Conservation (phyloP, 2,113 vertebrate species). For the Ovis canadensis region DNA sequence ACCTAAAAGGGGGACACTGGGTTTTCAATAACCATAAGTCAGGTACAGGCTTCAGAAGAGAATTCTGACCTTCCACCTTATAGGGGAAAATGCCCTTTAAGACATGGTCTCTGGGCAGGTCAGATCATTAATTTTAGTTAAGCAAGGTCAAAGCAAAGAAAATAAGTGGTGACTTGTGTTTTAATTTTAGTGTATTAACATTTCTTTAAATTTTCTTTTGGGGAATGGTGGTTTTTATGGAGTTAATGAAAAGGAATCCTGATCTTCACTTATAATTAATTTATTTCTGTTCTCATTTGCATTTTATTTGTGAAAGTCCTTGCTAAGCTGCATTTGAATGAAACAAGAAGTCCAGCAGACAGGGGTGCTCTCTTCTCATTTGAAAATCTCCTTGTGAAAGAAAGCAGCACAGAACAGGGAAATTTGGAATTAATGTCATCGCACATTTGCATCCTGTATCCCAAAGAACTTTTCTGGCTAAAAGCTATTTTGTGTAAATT, state of each 20-base stretch:
- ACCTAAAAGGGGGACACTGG: not conserved
- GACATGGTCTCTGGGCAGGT: not conserved
- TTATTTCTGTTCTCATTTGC: conserved; percentile 41
- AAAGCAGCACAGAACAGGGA: not conserved
- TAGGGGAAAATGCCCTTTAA: not conserved
- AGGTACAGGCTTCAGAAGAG: not conserved
- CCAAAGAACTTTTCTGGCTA: not conserved
- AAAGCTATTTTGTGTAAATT: not conserved
- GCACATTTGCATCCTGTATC: not conserved
- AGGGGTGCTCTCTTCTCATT: not conserved
- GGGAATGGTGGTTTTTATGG: not conserved
- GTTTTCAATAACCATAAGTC: not conserved
- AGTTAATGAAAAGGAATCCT: conserved; percentile 22
- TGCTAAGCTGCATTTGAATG: not conserved
- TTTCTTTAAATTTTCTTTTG: not conserved
- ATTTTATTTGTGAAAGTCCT: conserved; percentile 40
- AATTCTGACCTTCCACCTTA: not conserved
- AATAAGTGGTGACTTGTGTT: not conserved
- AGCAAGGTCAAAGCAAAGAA: not conserved
- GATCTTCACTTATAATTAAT: conserved; percentile 50
- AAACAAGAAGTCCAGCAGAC: conserved; percentile 3
- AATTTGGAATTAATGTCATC: not conserved
- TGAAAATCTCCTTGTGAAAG: not conserved
- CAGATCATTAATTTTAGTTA: conserved; percentile 37
- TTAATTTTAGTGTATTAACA: not conserved